A percentile compares a stretch with the other conserved stretches of the same genome.
Evolutionary conservation across 2,888 invertebrate species (phyloP).

Genomic region (Micropterix aruncella): DNA sequence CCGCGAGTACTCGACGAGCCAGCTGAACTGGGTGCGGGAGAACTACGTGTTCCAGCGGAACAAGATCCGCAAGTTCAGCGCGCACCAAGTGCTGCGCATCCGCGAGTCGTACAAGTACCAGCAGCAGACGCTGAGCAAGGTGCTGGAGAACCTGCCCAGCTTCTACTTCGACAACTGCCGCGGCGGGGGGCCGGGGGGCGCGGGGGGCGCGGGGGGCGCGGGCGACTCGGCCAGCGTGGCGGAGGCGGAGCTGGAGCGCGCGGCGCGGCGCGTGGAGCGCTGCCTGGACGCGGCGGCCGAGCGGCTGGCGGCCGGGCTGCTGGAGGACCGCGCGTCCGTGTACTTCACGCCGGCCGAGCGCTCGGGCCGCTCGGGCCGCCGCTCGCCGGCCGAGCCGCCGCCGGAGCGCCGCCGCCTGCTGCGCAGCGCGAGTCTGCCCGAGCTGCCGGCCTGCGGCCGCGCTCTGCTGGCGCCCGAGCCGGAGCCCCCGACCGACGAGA

Average conservation of each 20-base stretch:
- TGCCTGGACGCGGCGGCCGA: slow-evolving; percentile 55
- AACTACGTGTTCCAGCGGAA: slow-evolving; percentile 92
- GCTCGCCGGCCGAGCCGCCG: slow-evolving; percentile 20
- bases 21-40: slow-evolving; percentile 87
- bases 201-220: slow-evolving; percentile 56
- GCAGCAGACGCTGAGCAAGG: slow-evolving; percentile 88
- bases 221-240: slow-evolving; percentile 52
- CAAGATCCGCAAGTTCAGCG: slow-evolving; percentile 88
- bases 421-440: slow-evolving; percentile 32
- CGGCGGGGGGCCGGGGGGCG: slow-evolving; percentile 67
- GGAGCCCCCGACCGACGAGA: slow-evolving; percentile 8
- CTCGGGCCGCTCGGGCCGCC: slow-evolving; percentile 36
- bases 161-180: slow-evolving; percentile 89
- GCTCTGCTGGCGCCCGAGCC: slow-evolving; percentile 33
- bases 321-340: slow-evolving; percentile 46
- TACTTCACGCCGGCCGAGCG: slow-evolving; percentile 74
- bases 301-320: slow-evolving; percentile 36
- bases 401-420: slow-evolving; percentile 16
- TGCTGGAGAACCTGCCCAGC: slow-evolving; percentile 82
- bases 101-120: slow-evolving; percentile 93
- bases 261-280: slow-evolving; percentile 48
- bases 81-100: slow-evolving; percentile 76
- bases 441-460: slow-evolving; percentile 19
- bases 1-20: slow-evolving; percentile 81
- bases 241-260: no score